Conservation (phyloP, 2,797 vertebrate genomes). For the Florisuga fusca region DNA sequence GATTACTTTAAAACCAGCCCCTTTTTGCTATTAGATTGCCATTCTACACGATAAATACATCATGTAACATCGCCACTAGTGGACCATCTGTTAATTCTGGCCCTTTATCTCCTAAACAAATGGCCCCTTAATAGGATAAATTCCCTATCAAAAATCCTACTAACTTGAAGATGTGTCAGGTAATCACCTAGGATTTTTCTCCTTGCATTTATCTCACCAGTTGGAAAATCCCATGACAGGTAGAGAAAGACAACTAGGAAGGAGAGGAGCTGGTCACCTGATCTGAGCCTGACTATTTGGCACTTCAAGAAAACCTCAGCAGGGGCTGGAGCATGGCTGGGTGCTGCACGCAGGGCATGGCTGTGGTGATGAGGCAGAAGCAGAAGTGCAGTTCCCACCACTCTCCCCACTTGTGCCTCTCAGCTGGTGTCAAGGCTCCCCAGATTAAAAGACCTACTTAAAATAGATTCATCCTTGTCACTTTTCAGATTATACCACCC, state of each 20-base stretch:
- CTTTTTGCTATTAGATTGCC: neutral
- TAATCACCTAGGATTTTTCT: neutral
- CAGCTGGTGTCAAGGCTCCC: slow-evolving; percentile 6
- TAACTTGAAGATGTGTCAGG: neutral
- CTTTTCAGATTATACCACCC: slow-evolving; percentile 41
- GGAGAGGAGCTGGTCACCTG: neutral
- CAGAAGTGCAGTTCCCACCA: neutral
- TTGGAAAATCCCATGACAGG: neutral
- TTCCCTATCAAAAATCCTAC: neutral
- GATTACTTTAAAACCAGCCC: neutral
- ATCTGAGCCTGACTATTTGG: neutral
- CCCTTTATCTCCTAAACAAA: neutral
- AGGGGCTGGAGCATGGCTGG: neutral
- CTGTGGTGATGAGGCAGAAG: neutral
- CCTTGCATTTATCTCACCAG: neutral
- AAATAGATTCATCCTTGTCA: slow-evolving; percentile 49
- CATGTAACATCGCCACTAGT: neutral
- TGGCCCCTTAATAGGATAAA: neutral
- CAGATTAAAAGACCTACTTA: slow-evolving; percentile 60
- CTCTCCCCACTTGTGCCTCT: neutral
- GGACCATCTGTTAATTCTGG: neutral
- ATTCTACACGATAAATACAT: neutral
- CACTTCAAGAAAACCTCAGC: neutral
- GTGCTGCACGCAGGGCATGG: rapidly evolving
- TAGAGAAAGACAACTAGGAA: neutral